A percentile compares a stretch with the other conserved stretches of the same genome.
Evolutionary conservation across 2,113 vertebrate species (phyloP).

Genomic region (Aphyosemion australe): DNA sequence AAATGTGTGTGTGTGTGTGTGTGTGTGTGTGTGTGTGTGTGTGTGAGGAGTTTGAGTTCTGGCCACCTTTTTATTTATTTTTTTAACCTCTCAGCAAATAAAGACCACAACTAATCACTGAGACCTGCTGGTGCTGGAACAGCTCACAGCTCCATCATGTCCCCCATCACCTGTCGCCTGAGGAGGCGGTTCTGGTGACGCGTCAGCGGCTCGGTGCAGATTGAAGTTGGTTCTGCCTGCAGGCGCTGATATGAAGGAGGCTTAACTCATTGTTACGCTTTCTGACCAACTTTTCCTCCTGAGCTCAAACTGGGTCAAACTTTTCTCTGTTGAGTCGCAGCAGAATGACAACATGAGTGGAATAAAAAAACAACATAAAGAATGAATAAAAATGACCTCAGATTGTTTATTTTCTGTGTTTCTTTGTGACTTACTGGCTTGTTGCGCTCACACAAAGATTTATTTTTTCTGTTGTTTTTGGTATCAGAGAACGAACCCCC

Average conservation of each 20-base stretch:
- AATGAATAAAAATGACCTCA: no score
- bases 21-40: no score
- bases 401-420: no score
- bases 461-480: constrained; percentile 9
- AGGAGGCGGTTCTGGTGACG: constrained; percentile 26
- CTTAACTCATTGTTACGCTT: constrained; percentile 37
- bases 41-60: no score
- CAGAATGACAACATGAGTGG: background rate
- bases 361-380: background rate
- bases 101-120: background rate
- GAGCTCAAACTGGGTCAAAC: constrained; percentile 46
- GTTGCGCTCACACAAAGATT: background rate
- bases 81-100: background rate
- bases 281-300: constrained; percentile 39
- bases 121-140: background rate
- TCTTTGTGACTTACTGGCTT: no score
- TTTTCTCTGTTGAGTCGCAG: background rate
- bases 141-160: background rate
- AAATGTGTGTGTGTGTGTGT: no score
- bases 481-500: constrained; percentile 85
- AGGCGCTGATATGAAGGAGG: constrained; percentile 24
- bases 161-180: background rate
- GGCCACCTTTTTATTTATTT: background rate
- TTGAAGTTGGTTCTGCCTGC: constrained; percentile 38
- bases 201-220: constrained; percentile 45